Base-by-base conservation (phyloP, 2,888 invertebrate genomes). In the Polyploca ridens region DNA sequence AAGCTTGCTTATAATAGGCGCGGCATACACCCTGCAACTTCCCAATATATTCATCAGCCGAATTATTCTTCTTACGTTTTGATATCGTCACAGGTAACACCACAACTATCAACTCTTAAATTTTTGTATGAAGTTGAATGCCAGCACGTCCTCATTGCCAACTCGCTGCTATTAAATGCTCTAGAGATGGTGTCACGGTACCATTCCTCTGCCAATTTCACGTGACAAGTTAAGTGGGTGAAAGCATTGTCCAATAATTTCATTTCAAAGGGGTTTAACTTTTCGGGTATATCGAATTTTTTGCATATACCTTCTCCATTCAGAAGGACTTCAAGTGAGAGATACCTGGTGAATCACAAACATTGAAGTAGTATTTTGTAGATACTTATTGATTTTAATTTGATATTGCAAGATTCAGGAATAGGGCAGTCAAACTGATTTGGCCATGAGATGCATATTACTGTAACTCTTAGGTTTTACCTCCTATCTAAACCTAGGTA, bases 261-360 rank as follows among this genome's bases (percentile, higher is more conserved):
- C 10, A 84, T 57, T 76, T 91, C 91, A 0, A 74, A 62, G 1
- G 65, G 0, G 49, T 63, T 87, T 69, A 92, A 62, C n/a, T 69
- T 72, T 8, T 66, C 8, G 1, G 91, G 91, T 4, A 89, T 65
- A 64, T 83, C 82, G 38, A 77, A 83, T 65, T 77, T 83, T 72
- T 84, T 82, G 76, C 80, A 83, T 64, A 91, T 83, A 6, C 92
- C 92, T 3, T 75, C 77, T 41, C 79, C 41, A 75, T 86, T 86
- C 27, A 92, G 68, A 35, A 85, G 72, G 59, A 85, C 68, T 11
- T 87, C 85, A 57, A 83, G 73, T 6, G 85, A 82, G 49, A 88
- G 71, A 70, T 73, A 90, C 75, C 90, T 90, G 77, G 46, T 62
- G 63, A 27, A 66, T 67, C 11, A 65, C 54, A 60, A 41, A 54